Evolutionary conservation across 2,888 invertebrate species (phyloP).

Genomic region (Neuroscelio doddi): DNA sequence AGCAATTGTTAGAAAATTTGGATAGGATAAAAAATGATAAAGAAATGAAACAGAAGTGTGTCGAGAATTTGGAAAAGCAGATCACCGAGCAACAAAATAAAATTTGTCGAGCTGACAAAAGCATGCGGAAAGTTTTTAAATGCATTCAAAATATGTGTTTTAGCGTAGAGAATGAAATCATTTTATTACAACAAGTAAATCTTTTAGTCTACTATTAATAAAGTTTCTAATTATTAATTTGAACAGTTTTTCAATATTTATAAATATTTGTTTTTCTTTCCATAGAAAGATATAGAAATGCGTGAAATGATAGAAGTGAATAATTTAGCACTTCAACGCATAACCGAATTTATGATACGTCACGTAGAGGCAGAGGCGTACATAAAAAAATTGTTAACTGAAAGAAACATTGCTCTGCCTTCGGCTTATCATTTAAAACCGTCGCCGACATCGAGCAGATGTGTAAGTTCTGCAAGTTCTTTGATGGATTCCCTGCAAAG

Average conservation of each 20-base stretch:
- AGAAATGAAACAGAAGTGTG: constrained; percentile 57
- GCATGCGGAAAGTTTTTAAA: constrained; percentile 69
- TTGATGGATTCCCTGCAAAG: constrained; percentile 19
- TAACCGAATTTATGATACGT: constrained; percentile 73
- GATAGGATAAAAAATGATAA: constrained; percentile 61
- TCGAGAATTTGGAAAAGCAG: constrained; percentile 63
- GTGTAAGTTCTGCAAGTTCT: constrained; percentile 48
- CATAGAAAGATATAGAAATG: constrained; percentile 75
- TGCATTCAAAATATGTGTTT: constrained; percentile 65
- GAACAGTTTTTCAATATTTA: constrained; percentile 6
- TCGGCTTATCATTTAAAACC: constrained; percentile 51
- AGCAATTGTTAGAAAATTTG: constrained; percentile 52
- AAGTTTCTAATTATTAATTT: neutral
- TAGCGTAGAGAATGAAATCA: constrained; percentile 52
- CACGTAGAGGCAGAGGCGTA: constrained; percentile 71
- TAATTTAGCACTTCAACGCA: constrained; percentile 74
- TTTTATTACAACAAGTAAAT: constrained; percentile 66
- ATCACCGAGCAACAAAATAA: constrained; percentile 71
- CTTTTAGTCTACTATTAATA: constrained; percentile 9
- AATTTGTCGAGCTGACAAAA: constrained; percentile 72
- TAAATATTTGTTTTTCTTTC: constrained; percentile 6
- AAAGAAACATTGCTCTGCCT: constrained; percentile 66
- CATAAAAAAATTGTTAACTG: constrained; percentile 66
- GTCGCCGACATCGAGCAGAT: constrained; percentile 52
- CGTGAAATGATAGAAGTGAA: constrained; percentile 77